Evolutionary conservation across 2,113 vertebrate species (phyloP), one percentile per base, ranked within the genome.

Genomic region (Dicaeum eximium): DNA sequence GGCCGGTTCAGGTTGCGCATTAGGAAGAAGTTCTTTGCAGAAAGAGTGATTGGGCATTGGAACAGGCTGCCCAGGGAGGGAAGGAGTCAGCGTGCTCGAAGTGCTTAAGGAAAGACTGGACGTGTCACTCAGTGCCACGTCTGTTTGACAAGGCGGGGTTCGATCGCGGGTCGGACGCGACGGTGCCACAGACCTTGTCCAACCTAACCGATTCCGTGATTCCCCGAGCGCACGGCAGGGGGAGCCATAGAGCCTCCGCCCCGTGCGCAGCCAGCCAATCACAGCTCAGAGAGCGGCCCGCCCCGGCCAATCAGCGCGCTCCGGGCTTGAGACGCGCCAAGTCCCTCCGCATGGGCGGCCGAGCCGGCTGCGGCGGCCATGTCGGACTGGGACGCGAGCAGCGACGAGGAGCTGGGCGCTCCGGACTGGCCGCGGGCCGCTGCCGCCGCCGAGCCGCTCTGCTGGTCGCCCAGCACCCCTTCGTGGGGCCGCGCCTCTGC

Each of bases 341-440:
- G 8, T 11, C 2, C 1, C 2, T 5, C 30, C 42, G 6, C 35
- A 3, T 35, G 65, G 6, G 20, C 8, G 1, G 14, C 0, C 15
- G 28, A 0, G 37, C 0, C 0, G 25, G 2, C 0, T 0, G 13
- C 0, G 1, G 78, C 0, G 0, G 89, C 80, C 50, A 99, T 98
- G 97, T 97, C 97, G 0, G 98, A 98, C 89, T 98, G 98, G 98
- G 98, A 98, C 1, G 44, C 90, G 1, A 97, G 98, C 10, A 64
- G 94, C 18, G 78, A 96, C 2, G 92, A 71, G 6, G 35, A 48
- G 38, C n/a, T 3, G 1, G 10, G 21, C 2, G 6, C 11, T 48
- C 38, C 8, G 80, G 40, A 7, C 2, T 8, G 23, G 37, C 28
- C 23, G 22, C 1, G 3, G 9, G 28, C 40, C 7, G 62, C 33